Conservation (phyloP, 2,888 invertebrate species). For the Hydraecia micacea region DNA sequence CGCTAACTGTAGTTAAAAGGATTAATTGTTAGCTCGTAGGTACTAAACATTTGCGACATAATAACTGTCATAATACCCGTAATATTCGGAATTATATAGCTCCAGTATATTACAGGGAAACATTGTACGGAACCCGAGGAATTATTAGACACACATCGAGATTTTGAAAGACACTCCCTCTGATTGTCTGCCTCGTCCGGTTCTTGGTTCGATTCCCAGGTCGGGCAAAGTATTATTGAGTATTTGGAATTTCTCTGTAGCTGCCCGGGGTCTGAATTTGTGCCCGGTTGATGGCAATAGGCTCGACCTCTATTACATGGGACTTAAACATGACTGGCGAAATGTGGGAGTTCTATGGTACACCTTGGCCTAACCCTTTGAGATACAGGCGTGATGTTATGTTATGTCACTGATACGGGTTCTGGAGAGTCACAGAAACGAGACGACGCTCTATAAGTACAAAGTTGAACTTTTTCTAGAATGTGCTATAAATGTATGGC, state of each 20-base stretch:
- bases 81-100: slow-evolving; percentile 7
- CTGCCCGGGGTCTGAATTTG: not conserved
- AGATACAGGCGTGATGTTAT: not conserved
- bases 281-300: not conserved
- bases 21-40: slow-evolving; percentile 25
- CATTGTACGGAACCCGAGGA: not conserved
- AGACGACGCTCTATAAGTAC: not conserved
- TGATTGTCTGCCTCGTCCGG: not conserved
- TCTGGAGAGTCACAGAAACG: not conserved
- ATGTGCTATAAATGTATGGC: not conserved
- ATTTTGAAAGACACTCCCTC: not conserved
- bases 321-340: no score
- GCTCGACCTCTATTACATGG: not conserved
- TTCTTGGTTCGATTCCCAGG: not conserved
- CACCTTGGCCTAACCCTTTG: not conserved
- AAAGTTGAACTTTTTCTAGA: not conserved
- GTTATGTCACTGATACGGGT: no score
- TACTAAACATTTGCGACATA: slow-evolving; percentile 31
- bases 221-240: not conserved
- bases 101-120: slow-evolving; percentile 11
- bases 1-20: slow-evolving; percentile 17
- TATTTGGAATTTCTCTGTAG: not conserved
- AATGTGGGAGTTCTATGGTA: not conserved
- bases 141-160: not conserved
- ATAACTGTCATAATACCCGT: slow-evolving; percentile 25